Evolutionary conservation across 2,888 invertebrate genomes (phyloP).

Genomic region (Diaperis boleti): DNA sequence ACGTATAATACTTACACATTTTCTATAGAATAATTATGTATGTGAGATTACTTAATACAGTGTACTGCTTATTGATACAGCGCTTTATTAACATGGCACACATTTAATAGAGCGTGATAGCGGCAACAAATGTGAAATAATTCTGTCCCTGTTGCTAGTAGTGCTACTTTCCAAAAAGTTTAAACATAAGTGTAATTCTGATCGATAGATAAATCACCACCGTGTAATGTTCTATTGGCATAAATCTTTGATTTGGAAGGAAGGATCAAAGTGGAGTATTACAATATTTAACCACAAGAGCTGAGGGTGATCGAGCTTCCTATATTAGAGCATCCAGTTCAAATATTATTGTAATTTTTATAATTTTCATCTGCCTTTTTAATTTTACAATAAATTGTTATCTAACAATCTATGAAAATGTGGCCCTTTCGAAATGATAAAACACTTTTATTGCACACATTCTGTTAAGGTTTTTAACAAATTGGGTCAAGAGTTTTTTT

Average conservation of each 20-base stretch:
- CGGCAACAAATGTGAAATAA: slow-evolving; percentile 41
- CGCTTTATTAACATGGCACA: slow-evolving; percentile 43
- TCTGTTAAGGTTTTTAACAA: neutral
- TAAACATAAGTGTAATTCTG: neutral
- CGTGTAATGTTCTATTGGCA: no score
- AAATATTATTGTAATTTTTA: no score
- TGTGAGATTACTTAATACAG: slow-evolving; percentile 41
- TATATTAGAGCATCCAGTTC: no score
- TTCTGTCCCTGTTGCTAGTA: slow-evolving; percentile 37
- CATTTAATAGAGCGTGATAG: slow-evolving; percentile 44
- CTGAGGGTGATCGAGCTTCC: no score
- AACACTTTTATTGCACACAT: neutral
- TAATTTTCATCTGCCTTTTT: no score
- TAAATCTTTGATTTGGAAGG: no score
- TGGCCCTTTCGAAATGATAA: no score
- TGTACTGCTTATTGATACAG: slow-evolving; percentile 35
- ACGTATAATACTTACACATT: slow-evolving; percentile 1
- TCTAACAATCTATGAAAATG: no score
- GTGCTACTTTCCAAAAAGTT: slow-evolving; percentile 33
- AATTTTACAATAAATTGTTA: no score
- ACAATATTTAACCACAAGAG: no score
- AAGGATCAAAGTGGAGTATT: no score
- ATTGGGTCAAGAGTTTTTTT: neutral
- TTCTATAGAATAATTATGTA: slow-evolving; percentile 27
- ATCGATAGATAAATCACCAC: slow-evolving; percentile 5